A percentile compares a stretch with the other conserved stretches of the same genome.
Conservation (phyloP, 2,888 invertebrate genomes). For the Cheiracanthium punctorium region DNA sequence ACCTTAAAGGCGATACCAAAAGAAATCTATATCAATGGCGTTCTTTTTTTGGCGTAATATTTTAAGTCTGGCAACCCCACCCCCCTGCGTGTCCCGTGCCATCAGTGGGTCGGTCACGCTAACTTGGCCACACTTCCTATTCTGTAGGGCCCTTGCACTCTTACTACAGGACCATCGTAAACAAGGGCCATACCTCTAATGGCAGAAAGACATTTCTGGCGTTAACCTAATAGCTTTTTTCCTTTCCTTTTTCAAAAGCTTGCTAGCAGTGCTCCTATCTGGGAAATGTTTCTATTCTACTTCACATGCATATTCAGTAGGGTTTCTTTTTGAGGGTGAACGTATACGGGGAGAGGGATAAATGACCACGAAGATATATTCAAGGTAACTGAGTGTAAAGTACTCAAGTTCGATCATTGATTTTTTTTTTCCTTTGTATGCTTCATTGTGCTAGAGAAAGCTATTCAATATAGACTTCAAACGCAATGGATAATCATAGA, state of each 20-base stretch:
- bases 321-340: not conserved
- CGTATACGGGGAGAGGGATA: not conserved
- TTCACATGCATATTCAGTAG: conserved; percentile 53
- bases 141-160: conserved; percentile 28
- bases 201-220: conserved; percentile 39
- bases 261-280: not conserved
- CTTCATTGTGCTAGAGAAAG: no score
- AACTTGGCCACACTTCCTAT: conserved; percentile 64
- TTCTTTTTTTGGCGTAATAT: conserved; percentile 19
- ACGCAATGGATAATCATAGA: no score
- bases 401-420: no score
- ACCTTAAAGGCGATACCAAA: no score
- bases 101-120: conserved; percentile 60
- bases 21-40: no score
- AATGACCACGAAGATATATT: not conserved
- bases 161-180: conserved; percentile 16
- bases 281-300: conserved; percentile 7
- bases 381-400: not conserved
- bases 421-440: no score
- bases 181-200: conserved; percentile 44
- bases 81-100: conserved; percentile 48
- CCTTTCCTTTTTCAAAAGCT: conserved; percentile 17
- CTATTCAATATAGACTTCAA: no score
- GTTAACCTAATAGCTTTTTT: conserved; percentile 45
- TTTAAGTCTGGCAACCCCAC: conserved; percentile 33